These are phyloP conservation scores for Talpa occidentalis DNA, from an alignment of 2,113 vertebrate genomes.

Conservation along the genomic window DNA sequence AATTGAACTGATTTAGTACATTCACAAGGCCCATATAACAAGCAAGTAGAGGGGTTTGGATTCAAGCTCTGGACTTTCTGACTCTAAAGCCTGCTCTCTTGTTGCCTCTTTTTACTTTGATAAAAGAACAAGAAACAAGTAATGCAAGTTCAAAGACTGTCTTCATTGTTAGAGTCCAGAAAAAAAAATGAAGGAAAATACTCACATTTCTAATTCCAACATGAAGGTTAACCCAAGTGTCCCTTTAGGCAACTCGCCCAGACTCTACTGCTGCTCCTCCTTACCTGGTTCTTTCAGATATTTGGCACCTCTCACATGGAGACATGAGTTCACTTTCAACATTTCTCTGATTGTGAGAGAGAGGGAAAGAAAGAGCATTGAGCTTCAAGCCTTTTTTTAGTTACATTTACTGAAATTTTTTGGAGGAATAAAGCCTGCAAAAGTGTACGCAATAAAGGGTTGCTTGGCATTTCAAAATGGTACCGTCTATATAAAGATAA, in stretches of 20 bases:
- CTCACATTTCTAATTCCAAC: slow-evolving; percentile 51
- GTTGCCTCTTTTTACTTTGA: slow-evolving; percentile 31
- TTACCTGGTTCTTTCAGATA: slow-evolving; percentile 15
- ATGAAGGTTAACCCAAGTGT: slow-evolving; percentile 33
- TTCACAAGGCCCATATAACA: not conserved
- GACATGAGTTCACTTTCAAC: slow-evolving; percentile 35
- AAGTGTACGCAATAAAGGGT: slow-evolving; percentile 19
- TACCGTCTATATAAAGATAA: slow-evolving; percentile 59
- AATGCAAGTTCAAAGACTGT: slow-evolving; percentile 33
- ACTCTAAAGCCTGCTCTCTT: not conserved
- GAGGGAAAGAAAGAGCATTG: slow-evolving; percentile 3
- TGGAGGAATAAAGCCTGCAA: slow-evolving; percentile 42
- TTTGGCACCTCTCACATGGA: slow-evolving; percentile 14
- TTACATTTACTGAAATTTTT: slow-evolving; percentile 68
- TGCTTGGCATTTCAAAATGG: slow-evolving; percentile 72
- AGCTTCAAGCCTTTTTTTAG: slow-evolving; percentile 62
- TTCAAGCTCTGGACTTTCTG: slow-evolving; percentile 17
- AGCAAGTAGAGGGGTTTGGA: not conserved
- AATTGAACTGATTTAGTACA: not conserved
- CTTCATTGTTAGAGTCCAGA: slow-evolving; percentile 26
- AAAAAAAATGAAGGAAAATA: slow-evolving; percentile 40
- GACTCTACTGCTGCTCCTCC: not conserved
- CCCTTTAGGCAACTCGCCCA: not conserved
- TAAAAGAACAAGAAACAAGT: slow-evolving; percentile 46
- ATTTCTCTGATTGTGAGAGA: slow-evolving; percentile 42